Evolutionary conservation across 1,140 invertebrate species (phyloP).

Genomic region (Polyergus mexicanus): DNA sequence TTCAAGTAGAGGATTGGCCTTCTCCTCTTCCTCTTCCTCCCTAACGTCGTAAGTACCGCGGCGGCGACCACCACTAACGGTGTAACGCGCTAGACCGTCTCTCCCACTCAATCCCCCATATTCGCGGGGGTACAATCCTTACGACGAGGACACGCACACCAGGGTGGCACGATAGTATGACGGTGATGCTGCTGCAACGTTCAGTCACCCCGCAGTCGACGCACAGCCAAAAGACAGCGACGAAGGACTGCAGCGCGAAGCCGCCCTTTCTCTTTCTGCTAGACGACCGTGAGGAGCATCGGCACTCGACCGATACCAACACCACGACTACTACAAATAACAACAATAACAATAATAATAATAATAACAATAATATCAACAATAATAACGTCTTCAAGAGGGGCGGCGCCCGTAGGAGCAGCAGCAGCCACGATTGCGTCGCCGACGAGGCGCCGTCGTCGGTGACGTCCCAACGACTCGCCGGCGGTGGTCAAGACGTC

Average conservation of each 20-base stretch:
- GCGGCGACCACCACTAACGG: slow-evolving; percentile 20
- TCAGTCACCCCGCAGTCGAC: slow-evolving; percentile 85
- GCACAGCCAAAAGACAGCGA: slow-evolving; percentile 84
- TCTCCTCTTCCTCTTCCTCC: slow-evolving; percentile 23
- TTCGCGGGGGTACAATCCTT: slow-evolving; percentile 63
- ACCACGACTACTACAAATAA: slow-evolving; percentile 65
- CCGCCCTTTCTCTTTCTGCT: slow-evolving; percentile 82
- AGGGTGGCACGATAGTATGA: slow-evolving; percentile 85
- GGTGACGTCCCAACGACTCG: slow-evolving; percentile 75
- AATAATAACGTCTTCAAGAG: slow-evolving; percentile 65
- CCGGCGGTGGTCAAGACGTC: slow-evolving; percentile 82
- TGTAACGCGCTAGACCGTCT: slow-evolving; percentile 34
- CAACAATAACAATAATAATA: slow-evolving; percentile 65
- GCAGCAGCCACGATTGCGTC: slow-evolving; percentile 73
- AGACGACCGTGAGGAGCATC: slow-evolving; percentile 79
- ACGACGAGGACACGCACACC: slow-evolving; percentile 74
- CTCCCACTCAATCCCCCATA: slow-evolving; percentile 36
- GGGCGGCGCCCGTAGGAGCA: slow-evolving; percentile 46
- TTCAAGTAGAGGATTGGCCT: slow-evolving; percentile 45
- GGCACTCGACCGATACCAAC: slow-evolving; percentile 69
- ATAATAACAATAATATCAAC: slow-evolving; percentile 63
- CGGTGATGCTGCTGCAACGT: slow-evolving; percentile 87
- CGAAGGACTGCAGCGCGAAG: slow-evolving; percentile 80
- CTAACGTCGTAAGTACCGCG: slow-evolving; percentile 16
- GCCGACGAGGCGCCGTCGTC: slow-evolving; percentile 78